phyloP scores from a whole-genome alignment of 2,888 invertebrate species.

The Phyllotreta striolata region DNA sequence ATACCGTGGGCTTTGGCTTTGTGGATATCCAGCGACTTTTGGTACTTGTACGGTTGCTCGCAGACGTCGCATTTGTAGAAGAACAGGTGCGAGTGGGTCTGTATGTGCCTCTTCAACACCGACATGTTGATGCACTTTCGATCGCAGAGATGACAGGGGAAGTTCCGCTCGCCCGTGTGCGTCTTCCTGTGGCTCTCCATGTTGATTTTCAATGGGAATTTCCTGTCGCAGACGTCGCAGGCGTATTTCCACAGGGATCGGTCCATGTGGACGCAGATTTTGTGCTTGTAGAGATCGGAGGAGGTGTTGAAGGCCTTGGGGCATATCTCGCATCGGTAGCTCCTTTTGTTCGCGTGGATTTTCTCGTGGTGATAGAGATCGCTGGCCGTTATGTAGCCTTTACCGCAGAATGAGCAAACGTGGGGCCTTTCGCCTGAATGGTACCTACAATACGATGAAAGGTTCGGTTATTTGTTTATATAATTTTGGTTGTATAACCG shows the following conservation, averaged over 20 bases:
- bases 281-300: conserved; percentile 56
- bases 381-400: conserved; percentile 59
- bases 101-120: conserved; percentile 52
- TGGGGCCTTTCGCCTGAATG: conserved; percentile 52
- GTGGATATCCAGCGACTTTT: conserved; percentile 64
- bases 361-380: conserved; percentile 58
- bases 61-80: conserved; percentile 63
- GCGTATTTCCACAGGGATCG: conserved; percentile 54
- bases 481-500: conserved; percentile 33
- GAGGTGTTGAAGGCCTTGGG: conserved; percentile 58
- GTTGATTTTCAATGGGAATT: conserved; percentile 56
- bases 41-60: conserved; percentile 64
- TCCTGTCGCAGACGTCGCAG: conserved; percentile 50
- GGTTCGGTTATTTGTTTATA: not conserved
- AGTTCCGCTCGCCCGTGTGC: conserved; percentile 56
- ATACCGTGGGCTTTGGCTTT: conserved; percentile 63
- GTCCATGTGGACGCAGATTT: conserved; percentile 55
- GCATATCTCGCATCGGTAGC: conserved; percentile 54
- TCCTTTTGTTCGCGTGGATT: conserved; percentile 56
- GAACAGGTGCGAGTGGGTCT: conserved; percentile 52
- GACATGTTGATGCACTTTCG: conserved; percentile 53
- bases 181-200: conserved; percentile 54
- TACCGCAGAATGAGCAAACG: conserved; percentile 58
- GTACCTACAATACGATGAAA: conserved; percentile 39
- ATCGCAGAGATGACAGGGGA: conserved; percentile 54